Evolutionary conservation across 2,113 vertebrate species (phyloP).

Genomic region (Pygoscelis adeliae): DNA sequence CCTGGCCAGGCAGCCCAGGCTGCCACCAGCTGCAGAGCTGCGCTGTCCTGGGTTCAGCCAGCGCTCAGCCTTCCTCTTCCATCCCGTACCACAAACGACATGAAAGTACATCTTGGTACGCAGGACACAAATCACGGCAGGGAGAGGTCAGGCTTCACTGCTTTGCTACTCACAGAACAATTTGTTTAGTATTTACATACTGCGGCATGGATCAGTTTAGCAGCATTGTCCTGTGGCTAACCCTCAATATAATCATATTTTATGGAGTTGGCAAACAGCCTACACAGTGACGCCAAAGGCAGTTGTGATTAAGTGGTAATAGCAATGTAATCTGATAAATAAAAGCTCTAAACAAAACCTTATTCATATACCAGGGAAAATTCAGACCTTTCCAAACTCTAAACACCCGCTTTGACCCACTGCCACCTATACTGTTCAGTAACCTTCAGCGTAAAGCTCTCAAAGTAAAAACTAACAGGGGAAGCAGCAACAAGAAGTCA

Average conservation of each 20-base stretch:
- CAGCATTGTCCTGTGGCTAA: not conserved
- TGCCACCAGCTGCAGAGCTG: not conserved
- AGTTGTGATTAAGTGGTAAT: not conserved
- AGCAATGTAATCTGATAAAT: not conserved
- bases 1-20: not conserved
- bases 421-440: not conserved
- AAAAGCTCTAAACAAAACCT: not conserved
- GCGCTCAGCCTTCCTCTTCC: not conserved
- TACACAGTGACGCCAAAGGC: not conserved
- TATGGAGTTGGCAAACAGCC: not conserved
- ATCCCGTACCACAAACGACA: rapidly evolving
- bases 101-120: rapidly evolving
- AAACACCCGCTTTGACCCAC: not conserved
- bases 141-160: not conserved
- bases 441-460: not conserved
- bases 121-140: rapidly evolving
- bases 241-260: not conserved
- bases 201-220: rapidly evolving
- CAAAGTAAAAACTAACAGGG: not conserved
- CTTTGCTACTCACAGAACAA: not conserved
- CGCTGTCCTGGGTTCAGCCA: not conserved
- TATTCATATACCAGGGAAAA: not conserved
- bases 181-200: not conserved
- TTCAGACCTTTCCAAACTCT: not conserved
- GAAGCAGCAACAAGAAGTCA: not conserved